Evolutionary conservation across 1,140 invertebrate species (phyloP), one percentile per base, ranked within the genome.

Genomic region (Trigoniulus corallinus): DNA sequence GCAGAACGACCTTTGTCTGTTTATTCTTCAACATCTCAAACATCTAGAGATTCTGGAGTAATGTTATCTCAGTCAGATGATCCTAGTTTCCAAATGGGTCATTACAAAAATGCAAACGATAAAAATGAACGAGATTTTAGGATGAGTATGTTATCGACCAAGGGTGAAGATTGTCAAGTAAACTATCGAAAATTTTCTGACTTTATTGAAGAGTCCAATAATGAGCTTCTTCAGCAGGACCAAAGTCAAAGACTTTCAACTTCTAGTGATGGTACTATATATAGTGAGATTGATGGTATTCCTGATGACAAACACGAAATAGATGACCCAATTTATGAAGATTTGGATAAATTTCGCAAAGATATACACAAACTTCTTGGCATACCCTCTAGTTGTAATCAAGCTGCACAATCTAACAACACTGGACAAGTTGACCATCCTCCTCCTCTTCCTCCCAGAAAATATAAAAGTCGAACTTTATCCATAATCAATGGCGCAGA

Each of bases 281-380:
- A 47, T 24, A 25, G 21, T 18, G 46, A 47, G 25, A 47, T 47
- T 34, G 25, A 47, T 20, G 7, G 4, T 22, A 7, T 18, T 4
- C 4, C 4, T 43, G 4, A 20, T 47, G 21, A 20, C 4, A 47
- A 26, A 13, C 48, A 42, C 15, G 37, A 10, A 26, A 10, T 23
- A 3, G 7, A 26, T 3, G 50, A 51, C 4, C 50, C 50, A 3
- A 4, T 51, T 7, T 51, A 51, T 39, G 50, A 51, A 39, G 50
- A 51, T 34, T 25, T 51, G 7, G 50, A 51, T 23, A 4, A 24
- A n/a, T 51, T 48, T 37, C 50, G 43, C 20, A 51, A 51, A 46
- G 26, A 51, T 24, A 51, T 51, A n/a, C 23, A 51, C 43, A 51
- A 51, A 34, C 21, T 51, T 2, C 50, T 51, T 3, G 50, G 50